These are phyloP conservation scores for Platyura marginata DNA, from an alignment of 1,140 invertebrate genomes.

Conservation along the genomic window DNA sequence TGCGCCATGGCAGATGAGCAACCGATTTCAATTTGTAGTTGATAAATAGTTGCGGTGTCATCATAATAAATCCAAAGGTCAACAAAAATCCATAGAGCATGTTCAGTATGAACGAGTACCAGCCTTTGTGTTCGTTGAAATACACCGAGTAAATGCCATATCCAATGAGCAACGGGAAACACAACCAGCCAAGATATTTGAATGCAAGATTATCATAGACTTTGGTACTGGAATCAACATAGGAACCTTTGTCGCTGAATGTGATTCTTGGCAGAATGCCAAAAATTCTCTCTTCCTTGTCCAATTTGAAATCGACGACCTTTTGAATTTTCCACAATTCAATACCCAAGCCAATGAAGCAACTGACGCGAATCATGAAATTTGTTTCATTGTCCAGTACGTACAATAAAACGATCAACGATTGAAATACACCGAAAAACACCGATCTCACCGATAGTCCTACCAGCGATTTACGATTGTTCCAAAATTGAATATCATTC, in stretches of 20 bases:
- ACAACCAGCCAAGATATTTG: slow-evolving; percentile 86
- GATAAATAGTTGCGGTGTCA: slow-evolving; percentile 98
- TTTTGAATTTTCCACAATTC: slow-evolving; percentile 99
- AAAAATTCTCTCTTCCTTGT: slow-evolving; percentile 50
- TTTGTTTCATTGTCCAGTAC: slow-evolving; percentile 98
- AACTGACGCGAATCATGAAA: slow-evolving; percentile 81
- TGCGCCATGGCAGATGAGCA: slow-evolving; percentile 96
- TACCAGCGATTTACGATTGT: slow-evolving; percentile 90
- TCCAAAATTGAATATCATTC: slow-evolving; percentile 99
- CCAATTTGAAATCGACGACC: slow-evolving; percentile 70
- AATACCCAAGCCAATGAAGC: slow-evolving; percentile 85
- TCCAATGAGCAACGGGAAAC: slow-evolving; percentile 81
- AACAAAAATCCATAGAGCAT: slow-evolving; percentile 97
- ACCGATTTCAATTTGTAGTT: slow-evolving; percentile 99
- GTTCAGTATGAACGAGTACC: slow-evolving; percentile 86
- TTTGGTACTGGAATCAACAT: slow-evolving; percentile 87
- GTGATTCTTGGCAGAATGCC: slow-evolving; percentile 65
- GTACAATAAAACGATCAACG: slow-evolving; percentile 84
- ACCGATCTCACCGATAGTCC: slow-evolving; percentile 94
- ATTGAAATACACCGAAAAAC: slow-evolving; percentile 98
- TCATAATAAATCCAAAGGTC: slow-evolving; percentile 99
- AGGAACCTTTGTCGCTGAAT: slow-evolving; percentile 90
- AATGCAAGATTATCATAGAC: slow-evolving; percentile 93
- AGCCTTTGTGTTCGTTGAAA: slow-evolving; percentile 96
- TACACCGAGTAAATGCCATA: slow-evolving; percentile 95